These are phyloP conservation scores for Notechis scutatus DNA, from an alignment of 2,113 vertebrate genomes.

Conservation along the genomic window DNA sequence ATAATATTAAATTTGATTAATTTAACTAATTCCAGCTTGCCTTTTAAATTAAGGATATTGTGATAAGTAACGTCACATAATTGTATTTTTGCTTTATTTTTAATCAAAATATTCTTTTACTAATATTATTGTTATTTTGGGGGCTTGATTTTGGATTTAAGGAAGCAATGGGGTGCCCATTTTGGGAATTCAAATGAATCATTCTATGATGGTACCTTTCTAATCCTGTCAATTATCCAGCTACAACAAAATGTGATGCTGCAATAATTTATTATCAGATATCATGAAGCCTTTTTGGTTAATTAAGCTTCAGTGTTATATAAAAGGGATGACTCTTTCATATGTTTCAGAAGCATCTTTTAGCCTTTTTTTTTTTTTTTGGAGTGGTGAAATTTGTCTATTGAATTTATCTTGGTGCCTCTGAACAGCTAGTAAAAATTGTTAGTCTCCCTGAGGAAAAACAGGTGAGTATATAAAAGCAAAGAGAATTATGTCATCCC, in stretches of 20 bases:
- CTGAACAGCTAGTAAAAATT: conserved; percentile 65
- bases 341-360: conserved; percentile 47
- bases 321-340: conserved; percentile 26
- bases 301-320: conserved; percentile 43
- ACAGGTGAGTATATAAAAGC: conserved; percentile 69
- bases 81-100: background rate
- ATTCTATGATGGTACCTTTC: background rate
- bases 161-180: conserved; percentile 37
- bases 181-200: conserved; percentile 35
- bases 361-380: conserved; percentile 50
- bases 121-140: background rate
- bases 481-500: conserved; percentile 61
- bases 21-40: background rate
- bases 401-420: conserved; percentile 64
- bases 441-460: conserved; percentile 71
- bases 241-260: conserved; percentile 35
- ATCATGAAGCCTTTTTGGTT: conserved; percentile 25
- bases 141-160: background rate
- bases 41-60: background rate
- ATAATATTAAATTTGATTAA: background rate
- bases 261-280: conserved; percentile 37
- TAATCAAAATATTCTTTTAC: background rate
- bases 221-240: conserved; percentile 10
- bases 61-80: background rate
- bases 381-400: conserved; percentile 60